Percentiles rank a stretch among this genome's conserved stretches.
phyloP scores from a whole-genome alignment of 2,888 invertebrate genomes.

The Scelioninae gen. 2 region DNA sequence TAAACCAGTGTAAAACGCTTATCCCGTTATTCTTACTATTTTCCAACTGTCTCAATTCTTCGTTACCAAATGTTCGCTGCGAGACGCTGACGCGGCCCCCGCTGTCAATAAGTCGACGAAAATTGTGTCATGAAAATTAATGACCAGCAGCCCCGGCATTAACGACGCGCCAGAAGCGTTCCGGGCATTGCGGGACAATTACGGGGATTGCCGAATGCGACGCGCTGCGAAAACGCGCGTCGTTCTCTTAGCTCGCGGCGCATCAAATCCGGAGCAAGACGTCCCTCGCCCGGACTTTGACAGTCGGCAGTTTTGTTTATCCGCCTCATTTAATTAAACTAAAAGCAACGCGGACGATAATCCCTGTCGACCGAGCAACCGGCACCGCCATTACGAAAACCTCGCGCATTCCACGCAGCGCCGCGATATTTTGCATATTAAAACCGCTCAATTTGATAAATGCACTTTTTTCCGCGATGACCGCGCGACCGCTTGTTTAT shows the following conservation, averaged over 20 bases:
- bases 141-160: slow-evolving; percentile 44
- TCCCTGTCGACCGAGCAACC: too few relatives aligned
- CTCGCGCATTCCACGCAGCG: too few relatives aligned
- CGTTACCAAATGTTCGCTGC: slow-evolving; percentile 3
- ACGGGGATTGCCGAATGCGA: slow-evolving; percentile 43
- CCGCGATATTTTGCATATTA: slow-evolving; percentile 34
- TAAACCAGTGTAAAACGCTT: too few relatives aligned
- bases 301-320: slow-evolving; percentile 48
- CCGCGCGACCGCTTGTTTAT: slow-evolving; percentile 21
- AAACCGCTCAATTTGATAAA: slow-evolving; percentile 25
- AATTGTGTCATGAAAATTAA: slow-evolving; percentile 54
- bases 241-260: not conserved
- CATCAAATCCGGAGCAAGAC: too few relatives aligned
- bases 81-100: slow-evolving; percentile 26
- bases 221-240: too few relatives aligned
- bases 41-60: not conserved
- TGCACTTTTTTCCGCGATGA: slow-evolving; percentile 22
- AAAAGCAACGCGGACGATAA: slow-evolving; percentile 30
- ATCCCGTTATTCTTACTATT: too few relatives aligned
- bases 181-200: slow-evolving; percentile 50
- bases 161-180: slow-evolving; percentile 33
- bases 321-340: slow-evolving; percentile 42
- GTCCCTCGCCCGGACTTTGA: too few relatives aligned
- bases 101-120: slow-evolving; percentile 49
- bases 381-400: too few relatives aligned